Percentiles rank a stretch among this genome's conserved stretches.
Evolutionary conservation across 1,140 invertebrate genomes (phyloP).

Genomic region (Lordiphosa collinella): DNA sequence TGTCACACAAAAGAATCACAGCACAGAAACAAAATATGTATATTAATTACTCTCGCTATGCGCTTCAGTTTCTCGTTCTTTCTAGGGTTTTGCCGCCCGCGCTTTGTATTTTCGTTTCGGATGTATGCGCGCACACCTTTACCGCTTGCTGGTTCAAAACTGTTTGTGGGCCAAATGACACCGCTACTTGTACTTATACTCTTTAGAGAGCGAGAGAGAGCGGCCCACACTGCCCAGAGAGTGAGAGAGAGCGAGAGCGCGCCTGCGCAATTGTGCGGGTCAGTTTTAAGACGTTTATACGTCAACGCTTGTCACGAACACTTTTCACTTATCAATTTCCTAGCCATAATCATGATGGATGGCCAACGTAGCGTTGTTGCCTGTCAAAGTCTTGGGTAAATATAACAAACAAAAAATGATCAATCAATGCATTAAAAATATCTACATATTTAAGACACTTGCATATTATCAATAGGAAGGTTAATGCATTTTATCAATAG

Average conservation of each 20-base stretch:
- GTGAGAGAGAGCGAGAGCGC: constrained; percentile 22
- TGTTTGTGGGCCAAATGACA: constrained; percentile 18
- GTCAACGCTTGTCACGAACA: not conserved
- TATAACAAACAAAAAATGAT: constrained; percentile 9
- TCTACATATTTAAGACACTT: constrained; percentile 12
- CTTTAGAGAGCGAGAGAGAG: constrained; percentile 17
- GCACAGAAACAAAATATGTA: constrained; percentile 22
- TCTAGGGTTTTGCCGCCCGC: constrained; percentile 28
- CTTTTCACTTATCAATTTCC: too few species aligned
- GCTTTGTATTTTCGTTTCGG: constrained; percentile 16
- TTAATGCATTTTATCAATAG: too few species aligned
- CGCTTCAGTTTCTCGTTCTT: constrained; percentile 5
- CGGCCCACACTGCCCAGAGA: constrained; percentile 8
- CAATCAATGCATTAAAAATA: constrained; percentile 11
- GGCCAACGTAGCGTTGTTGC: constrained; percentile 26
- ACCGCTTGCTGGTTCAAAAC: constrained; percentile 35
- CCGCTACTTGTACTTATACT: constrained; percentile 28
- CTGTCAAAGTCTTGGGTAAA: constrained; percentile 1
- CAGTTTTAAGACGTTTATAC: constrained; percentile 36
- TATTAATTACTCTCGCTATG: constrained; percentile 9
- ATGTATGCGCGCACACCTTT: constrained; percentile 31
- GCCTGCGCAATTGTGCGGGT: constrained; percentile 51
- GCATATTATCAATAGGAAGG: constrained; percentile 3
- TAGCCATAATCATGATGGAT: constrained; percentile 40
- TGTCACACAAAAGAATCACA: constrained; percentile 5